A percentile compares a stretch with the other conserved stretches of the same genome.
Conservation (phyloP, 2,113 vertebrate species). For the Podilymbus podiceps region DNA sequence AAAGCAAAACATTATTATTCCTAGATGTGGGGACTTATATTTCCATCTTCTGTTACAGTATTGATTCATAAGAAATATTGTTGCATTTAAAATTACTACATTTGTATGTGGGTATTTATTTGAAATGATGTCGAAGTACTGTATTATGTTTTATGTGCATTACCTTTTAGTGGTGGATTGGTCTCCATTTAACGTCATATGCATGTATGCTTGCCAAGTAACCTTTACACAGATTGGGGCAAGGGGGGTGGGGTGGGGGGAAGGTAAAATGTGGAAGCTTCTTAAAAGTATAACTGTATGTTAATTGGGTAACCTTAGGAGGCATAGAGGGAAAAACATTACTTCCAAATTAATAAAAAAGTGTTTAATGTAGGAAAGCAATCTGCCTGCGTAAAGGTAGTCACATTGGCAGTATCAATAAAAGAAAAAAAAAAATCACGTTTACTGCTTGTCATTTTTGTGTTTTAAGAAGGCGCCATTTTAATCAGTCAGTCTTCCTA, state of each 20-base stretch:
- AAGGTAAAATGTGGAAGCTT: constrained; percentile 32
- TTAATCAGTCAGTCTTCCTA: neutral
- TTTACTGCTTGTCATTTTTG: neutral
- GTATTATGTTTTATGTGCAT: constrained; percentile 95
- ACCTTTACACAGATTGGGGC: constrained; percentile 86
- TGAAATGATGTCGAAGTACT: constrained; percentile 92
- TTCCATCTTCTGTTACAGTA: constrained; percentile 94
- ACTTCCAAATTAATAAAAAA: constrained; percentile 74
- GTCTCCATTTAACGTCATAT: constrained; percentile 89
- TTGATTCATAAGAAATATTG: constrained; percentile 91
- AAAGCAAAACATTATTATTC: constrained; percentile 78
- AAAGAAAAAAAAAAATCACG: constrained; percentile 75
- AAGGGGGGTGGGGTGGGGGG: neutral
- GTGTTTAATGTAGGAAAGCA: constrained; percentile 72
- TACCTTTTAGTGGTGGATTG: constrained; percentile 89
- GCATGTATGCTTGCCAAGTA: constrained; percentile 93
- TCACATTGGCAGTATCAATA: constrained; percentile 89
- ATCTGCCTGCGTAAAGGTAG: constrained; percentile 88
- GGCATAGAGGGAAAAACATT: constrained; percentile 44
- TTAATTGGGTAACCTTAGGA: constrained; percentile 66
- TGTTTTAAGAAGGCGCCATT: neutral
- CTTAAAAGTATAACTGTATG: neutral
- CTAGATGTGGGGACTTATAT: constrained; percentile 88
- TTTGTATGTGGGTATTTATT: constrained; percentile 98
- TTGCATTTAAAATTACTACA: constrained; percentile 92